phyloP scores from a whole-genome alignment of 2,113 vertebrate genomes.

The Triplophysa dalaica region DNA sequence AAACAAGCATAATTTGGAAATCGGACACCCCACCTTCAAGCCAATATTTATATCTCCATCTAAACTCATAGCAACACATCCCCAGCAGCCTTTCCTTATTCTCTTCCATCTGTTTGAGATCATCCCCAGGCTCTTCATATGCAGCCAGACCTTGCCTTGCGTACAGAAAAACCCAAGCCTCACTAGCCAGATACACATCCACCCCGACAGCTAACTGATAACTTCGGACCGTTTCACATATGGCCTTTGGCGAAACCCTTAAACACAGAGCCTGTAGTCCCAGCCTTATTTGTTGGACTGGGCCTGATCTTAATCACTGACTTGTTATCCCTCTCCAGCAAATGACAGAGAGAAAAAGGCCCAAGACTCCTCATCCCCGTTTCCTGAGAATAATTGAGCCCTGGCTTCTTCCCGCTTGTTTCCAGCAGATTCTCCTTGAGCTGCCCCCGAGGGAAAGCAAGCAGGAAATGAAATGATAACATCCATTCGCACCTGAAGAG shows the following conservation, averaged over 20 bases:
- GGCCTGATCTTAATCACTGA: constrained; percentile 40
- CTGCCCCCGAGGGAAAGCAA: constrained; percentile 39
- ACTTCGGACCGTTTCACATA: constrained; percentile 21
- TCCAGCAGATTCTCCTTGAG: constrained; percentile 29
- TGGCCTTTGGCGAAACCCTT: constrained; percentile 10
- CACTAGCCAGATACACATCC: constrained; percentile 18
- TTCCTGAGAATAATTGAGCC: constrained; percentile 42
- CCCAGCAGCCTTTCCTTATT: constrained; percentile 8
- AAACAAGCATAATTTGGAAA: too few species aligned
- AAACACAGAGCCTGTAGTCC: constrained; percentile 3
- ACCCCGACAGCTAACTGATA: constrained; percentile 5
- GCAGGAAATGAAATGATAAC: constrained; percentile 48
- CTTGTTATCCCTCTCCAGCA: constrained; percentile 37
- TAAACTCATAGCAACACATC: neutral
- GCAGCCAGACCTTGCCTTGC: constrained; percentile 12
- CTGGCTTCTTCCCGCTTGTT: constrained; percentile 36
- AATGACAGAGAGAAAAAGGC: constrained; percentile 27
- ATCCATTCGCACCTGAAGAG: constrained; percentile 39
- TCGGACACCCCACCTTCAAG: too few species aligned
- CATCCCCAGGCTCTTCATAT: constrained; percentile 24
- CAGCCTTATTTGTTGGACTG: constrained; percentile 12
- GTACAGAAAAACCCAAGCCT: constrained; percentile 9
- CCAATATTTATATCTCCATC: neutral
- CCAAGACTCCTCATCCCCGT: constrained; percentile 16
- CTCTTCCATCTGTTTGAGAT: constrained; percentile 14